phyloP scores from a whole-genome alignment of 2,888 invertebrate species.

The Heliothis peltigera region DNA sequence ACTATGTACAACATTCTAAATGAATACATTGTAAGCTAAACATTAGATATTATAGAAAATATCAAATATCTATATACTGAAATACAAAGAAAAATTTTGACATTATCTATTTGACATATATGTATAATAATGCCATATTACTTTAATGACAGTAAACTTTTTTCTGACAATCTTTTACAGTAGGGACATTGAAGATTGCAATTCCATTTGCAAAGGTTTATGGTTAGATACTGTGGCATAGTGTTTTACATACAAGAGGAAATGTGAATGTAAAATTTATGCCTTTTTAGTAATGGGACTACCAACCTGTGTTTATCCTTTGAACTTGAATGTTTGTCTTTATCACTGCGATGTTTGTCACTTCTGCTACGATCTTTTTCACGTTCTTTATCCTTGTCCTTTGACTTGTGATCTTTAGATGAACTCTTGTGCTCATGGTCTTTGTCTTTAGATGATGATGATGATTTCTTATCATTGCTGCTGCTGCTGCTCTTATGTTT shows the following conservation, averaged over 20 bases:
- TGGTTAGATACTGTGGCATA: neutral
- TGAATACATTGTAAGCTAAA: slow-evolving; percentile 3
- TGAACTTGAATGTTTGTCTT: slow-evolving; percentile 86
- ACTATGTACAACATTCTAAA: slow-evolving; percentile 12
- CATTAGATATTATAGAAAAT: slow-evolving; percentile 10
- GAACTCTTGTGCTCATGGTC: slow-evolving; percentile 68
- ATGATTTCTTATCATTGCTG: slow-evolving; percentile 79
- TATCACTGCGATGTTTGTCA: slow-evolving; percentile 83
- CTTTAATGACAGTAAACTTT: neutral
- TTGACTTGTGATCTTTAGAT: slow-evolving; percentile 65
- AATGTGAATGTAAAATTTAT: neutral
- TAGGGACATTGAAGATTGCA: no score
- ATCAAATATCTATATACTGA: neutral
- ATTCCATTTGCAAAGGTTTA: no score
- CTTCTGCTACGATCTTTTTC: slow-evolving; percentile 83
- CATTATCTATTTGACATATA: slow-evolving; percentile 28
- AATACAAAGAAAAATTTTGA: slow-evolving; percentile 36
- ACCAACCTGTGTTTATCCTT: slow-evolving; percentile 90
- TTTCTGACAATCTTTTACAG: neutral
- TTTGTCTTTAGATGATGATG: slow-evolving; percentile 85
- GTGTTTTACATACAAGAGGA: neutral
- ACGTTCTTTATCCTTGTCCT: slow-evolving; percentile 68
- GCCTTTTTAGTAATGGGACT: neutral
- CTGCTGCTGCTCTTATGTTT: slow-evolving; percentile 74
- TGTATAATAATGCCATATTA: slow-evolving; percentile 29